Conservation (phyloP, 2,113 vertebrate species). For the Python bivittatus region DNA sequence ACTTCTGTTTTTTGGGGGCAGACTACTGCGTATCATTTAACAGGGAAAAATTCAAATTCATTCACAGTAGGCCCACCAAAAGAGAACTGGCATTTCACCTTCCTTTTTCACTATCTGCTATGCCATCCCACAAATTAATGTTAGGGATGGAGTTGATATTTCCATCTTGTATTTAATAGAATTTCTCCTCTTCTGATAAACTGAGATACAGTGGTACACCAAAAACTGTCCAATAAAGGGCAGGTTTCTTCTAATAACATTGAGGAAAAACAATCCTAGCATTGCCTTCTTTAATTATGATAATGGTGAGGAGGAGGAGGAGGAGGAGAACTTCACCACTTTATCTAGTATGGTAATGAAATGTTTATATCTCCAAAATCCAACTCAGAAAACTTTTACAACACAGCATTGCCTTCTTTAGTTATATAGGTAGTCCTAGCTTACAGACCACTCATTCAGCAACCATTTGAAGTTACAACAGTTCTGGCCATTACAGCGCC, state of each 20-base stretch:
- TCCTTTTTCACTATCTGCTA: not conserved
- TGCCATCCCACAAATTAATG: constrained; percentile 25
- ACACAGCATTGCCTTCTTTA: not conserved
- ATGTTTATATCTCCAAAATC: not conserved
- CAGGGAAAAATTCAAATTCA: not conserved
- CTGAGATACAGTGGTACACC: fast-evolving
- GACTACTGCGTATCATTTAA: not conserved
- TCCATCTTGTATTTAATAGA: not conserved
- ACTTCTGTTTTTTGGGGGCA: not conserved
- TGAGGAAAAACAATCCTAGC: not conserved
- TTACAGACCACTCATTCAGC: not conserved
- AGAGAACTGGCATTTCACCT: not conserved
- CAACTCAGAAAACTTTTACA: not conserved
- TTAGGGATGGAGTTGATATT: constrained; percentile 27
- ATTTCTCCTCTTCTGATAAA: constrained; percentile 17
- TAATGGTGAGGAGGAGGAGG: not conserved
- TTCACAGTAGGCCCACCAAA: not conserved
- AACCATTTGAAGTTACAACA: not conserved
- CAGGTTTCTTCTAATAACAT: not conserved
- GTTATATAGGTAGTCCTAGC: not conserved
- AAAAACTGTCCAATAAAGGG: not conserved
- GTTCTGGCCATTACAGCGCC: not conserved
- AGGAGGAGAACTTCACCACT: not conserved
- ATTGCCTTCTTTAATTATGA: not conserved
- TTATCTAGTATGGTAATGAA: not conserved